Percentiles rank a stretch among this genome's conserved stretches.
Conservation (phyloP, 2,888 invertebrate genomes). For the Halictus quadricinctus region DNA sequence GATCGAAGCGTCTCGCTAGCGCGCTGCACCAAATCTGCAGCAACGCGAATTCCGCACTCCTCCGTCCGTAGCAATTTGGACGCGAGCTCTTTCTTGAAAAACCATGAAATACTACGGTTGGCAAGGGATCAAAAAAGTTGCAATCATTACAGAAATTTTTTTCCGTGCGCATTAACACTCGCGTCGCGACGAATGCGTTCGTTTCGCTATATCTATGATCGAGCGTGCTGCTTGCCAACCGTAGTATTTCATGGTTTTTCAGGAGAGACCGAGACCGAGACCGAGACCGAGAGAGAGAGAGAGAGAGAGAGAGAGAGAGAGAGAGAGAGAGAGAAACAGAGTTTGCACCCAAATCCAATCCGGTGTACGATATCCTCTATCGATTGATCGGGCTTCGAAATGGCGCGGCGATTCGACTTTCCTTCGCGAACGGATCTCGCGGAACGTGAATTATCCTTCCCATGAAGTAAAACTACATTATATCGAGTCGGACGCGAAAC, state of each 20-base stretch:
- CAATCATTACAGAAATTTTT: neutral
- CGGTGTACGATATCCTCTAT: conserved; percentile 23
- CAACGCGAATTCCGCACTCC: neutral
- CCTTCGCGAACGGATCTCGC: conserved; percentile 54
- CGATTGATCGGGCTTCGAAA: conserved; percentile 33
- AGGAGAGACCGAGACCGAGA: neutral
- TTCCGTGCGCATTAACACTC: neutral
- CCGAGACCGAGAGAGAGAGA: no score
- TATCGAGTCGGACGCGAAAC: conserved; percentile 11
- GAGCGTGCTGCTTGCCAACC: neutral
- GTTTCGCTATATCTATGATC: neutral
- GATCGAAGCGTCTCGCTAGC: neutral
- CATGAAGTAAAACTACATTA: conserved; percentile 25
- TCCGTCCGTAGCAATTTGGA: neutral
- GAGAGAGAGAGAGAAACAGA: no score
- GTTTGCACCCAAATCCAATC: no score
- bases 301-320: no score
- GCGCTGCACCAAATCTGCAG: neutral
- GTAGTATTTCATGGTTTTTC: conserved; percentile 2
- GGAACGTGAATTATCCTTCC: conserved; percentile 55
- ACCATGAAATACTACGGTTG: neutral
- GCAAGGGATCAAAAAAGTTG: conserved; percentile 1
- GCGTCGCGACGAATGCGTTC: neutral
- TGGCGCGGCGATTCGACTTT: conserved; percentile 17
- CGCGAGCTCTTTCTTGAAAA: neutral